Base-by-base conservation (phyloP, 2,888 invertebrate genomes). In the Nomada lathburiana region DNA sequence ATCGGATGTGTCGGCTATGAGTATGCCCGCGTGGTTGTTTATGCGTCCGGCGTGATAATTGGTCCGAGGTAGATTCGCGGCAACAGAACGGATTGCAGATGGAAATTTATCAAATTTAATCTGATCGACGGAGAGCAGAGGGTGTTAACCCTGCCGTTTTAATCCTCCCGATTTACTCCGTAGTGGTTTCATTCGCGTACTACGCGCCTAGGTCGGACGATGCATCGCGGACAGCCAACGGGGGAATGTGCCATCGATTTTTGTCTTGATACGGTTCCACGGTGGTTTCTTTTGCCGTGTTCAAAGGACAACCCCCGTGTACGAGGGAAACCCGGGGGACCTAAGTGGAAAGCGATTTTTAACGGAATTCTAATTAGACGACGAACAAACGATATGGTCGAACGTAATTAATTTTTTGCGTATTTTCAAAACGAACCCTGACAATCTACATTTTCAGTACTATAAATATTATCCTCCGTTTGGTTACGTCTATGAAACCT, bases 241-340 rank as follows among this genome's bases (percentile, higher is more conserved):
- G 59, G 78, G 88, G 86, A 86, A 86, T 68, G 82, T 62, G 82
- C 80, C 85, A 89, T 90, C 88, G 90, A 90, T 90, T 90, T 86
- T 82, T 82, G 73, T 82, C 85, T 85, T 80, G 91, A 90, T 90
- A 89, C 77, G 74, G 76, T 77, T 79, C 44, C 67, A 74, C 73
- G 64, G 87, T 73, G 76, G 75, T 80, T 82, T 74, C 80, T 85
- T 85, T 59, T 64, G 68, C 59, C 75, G 23, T 18, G 59, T 52
- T 71, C 79, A 53, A 72, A 79, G 68, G 57, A 72, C 72, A 20
- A 20, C 23, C 18, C 29, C 52, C 59, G 16, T 47, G 16, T 16
- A 47, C 47, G 13, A 4, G 16, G 47, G 47, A 47, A 47, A 36
- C 7, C 36, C 36, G 47, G 47, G 7, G 2, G 47, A 70, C 44